Base-by-base conservation (phyloP, 1,140 invertebrate species). In the Drosophila suzukii region DNA sequence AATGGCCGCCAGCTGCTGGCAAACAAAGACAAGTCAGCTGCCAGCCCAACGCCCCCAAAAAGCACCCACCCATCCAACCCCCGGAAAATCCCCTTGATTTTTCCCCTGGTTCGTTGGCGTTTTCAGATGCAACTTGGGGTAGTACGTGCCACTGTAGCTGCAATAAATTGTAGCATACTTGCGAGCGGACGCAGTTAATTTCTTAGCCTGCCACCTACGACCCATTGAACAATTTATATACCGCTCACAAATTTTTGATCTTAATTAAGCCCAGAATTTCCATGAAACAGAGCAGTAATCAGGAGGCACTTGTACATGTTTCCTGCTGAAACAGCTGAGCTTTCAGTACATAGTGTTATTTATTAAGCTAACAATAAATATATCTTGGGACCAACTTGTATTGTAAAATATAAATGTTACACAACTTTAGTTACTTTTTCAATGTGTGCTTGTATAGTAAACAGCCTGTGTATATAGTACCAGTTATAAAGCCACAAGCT, bases 81-180 rank as follows among this genome's bases (percentile, higher is more conserved):
- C 63, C 30, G 66, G 49, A 55, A 65, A 63, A 63, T 46, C 24
- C 59, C 34, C 38, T 1, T 32, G 15, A 32, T 39, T 68, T 66
- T 34, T 15, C 43, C 24, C 49, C 34, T 34, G 41, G 39, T 34
- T 70, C 47, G 47, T 32, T 50, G 47, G n/a, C 47, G 47, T 51
- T 51, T 51, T 51, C n/a, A 46, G 51, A 56, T 71, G 67, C 67
- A 71, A 36, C 67, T 71, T 38, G 34, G 47, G 47, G 38, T 13
- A 34, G 66, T 81, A 78, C 79, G 79, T 82, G 74, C 80, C 51
- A 43, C 68, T 60, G 79, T 76, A 58, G 75, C 41, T 78, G 79
- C 70, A 78, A 78, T 82, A 78, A 78, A 82, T 82, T 78, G 79
- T 63, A 70, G 79, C 79, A 78, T 79, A 81, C 73, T 78, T 82